Evolutionary conservation across 2,797 vertebrate genomes (phyloP), one percentile per base, ranked within the genome.

Genomic region (Gymnothorax javanicus): DNA sequence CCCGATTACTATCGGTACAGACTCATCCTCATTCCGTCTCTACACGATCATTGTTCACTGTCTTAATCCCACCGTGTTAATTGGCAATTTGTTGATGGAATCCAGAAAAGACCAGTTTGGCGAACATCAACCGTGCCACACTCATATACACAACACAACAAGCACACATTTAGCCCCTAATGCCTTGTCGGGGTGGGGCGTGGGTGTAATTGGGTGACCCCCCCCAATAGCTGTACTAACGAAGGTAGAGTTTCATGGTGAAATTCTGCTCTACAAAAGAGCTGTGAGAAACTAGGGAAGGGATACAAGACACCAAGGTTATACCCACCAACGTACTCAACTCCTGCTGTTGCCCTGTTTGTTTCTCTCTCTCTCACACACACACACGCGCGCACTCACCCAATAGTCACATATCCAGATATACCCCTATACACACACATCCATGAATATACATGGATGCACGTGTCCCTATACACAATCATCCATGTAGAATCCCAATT

Each of bases 211-310:
- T 43, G 33, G 33, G 33, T 23, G 20, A 23, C 7, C 62, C 81
- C 20, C 59, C 8, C 86, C 33, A 43, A 43, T 43, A 43, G 11
- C 71, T 33, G 27, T 3, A 5, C 6, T 13, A 43, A 43, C 50
- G 67, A 23, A 71, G 69, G 82, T 89, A 58, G 64, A n/a, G 81
- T 89, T 87, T 86, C 88, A 87, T 67, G 7, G 12, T 79, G 79
- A 20, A 33, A 50, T 56, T 75, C 60, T 50, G 33, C 67, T n/a
- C 25, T n/a, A 71, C 59, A 88, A 85, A 69, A 57, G 58, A 57
- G 52, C 57, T 77, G n/a, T 23, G 23, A 67, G 62, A 20, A 6
- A 67, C 62, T 7, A 1, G 62, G 62, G 60, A 8, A 20, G 8
- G 15, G 12, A 69, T 62, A 71, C 27, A 2, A 33, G 86, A 83